Evolutionary conservation across 2,888 invertebrate species (phyloP).

Genomic region (Microchrysa polita): DNA sequence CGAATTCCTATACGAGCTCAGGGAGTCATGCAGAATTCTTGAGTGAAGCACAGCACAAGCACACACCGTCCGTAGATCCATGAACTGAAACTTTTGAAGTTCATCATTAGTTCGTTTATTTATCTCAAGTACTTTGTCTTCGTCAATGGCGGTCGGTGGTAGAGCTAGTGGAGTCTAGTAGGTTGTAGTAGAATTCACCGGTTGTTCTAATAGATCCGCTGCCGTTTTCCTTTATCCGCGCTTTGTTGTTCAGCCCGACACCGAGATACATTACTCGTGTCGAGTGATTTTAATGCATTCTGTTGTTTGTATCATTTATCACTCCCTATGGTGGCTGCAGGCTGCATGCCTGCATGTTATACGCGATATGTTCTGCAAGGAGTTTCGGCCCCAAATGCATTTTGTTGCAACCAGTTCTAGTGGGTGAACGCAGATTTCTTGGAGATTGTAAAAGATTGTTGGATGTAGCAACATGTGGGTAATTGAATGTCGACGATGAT

Average conservation of each 20-base stretch:
- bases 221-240: background rate
- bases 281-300: conserved; percentile 30
- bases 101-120: conserved; percentile 36
- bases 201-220: too few relatives aligned
- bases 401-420: too few relatives aligned
- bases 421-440: too few relatives aligned
- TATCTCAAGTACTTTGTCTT: conserved; percentile 21
- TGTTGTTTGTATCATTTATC: conserved; percentile 29
- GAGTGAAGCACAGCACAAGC: background rate
- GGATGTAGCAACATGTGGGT: too few relatives aligned
- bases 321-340: background rate
- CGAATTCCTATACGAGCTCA: background rate
- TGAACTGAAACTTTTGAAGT: conserved; percentile 14
- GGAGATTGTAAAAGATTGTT: too few relatives aligned
- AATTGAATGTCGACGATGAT: too few relatives aligned
- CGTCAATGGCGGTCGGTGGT: background rate
- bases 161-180: too few relatives aligned
- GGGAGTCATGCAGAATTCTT: background rate
- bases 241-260: background rate
- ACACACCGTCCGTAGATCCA: background rate
- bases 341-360: too few relatives aligned
- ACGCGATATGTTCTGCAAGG: too few relatives aligned
- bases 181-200: too few relatives aligned
- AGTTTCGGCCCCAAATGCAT: too few relatives aligned
- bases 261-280: conserved; percentile 10